A percentile compares a stretch with the other conserved stretches of the same genome.
Conservation (phyloP, 2,113 vertebrate species). For the Hepsetus odoe region DNA sequence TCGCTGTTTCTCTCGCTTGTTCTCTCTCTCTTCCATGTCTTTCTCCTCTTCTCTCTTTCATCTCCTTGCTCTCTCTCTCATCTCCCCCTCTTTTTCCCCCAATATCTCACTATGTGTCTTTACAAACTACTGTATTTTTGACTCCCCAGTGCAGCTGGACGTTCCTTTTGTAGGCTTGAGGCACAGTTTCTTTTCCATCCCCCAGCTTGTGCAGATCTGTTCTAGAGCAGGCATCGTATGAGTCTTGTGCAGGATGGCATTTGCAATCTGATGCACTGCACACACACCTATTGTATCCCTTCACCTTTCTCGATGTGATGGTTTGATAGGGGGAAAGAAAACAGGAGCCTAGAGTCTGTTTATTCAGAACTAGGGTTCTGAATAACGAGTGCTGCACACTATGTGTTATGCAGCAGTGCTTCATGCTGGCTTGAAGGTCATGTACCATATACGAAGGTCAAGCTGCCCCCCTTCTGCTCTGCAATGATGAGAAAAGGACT, state of each 20-base stretch:
- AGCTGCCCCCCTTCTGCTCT: not conserved
- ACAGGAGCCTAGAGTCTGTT: conserved; percentile 10
- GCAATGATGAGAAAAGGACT: not conserved
- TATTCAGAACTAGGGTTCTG: not conserved
- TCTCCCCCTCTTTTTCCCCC: not conserved
- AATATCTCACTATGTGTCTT: not conserved
- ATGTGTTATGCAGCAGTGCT: not conserved
- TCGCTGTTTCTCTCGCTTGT: conserved; percentile 1
- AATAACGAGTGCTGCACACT: not conserved
- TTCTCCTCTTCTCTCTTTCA: not conserved
- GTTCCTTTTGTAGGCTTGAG: conserved; percentile 4
- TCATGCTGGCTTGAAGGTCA: conserved; percentile 4
- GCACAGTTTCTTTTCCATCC: not conserved
- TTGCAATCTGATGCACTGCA: conserved; percentile 38
- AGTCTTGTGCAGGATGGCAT: conserved; percentile 29
- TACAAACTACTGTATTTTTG: not conserved
- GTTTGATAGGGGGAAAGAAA: conserved; percentile 1
- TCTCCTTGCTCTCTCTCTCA: too few species aligned
- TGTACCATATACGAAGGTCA: conserved; percentile 21
- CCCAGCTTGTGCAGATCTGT: not conserved
- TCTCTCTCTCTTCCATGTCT: not conserved
- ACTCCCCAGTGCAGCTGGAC: conserved; percentile 5
- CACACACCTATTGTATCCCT: conserved; percentile 15
- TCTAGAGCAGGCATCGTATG: conserved; percentile 4
- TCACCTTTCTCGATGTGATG: not conserved